A percentile compares a stretch with the other conserved stretches of the same genome.
Conservation (phyloP, 2,797 vertebrate species). For the Manis crassicaudata region DNA sequence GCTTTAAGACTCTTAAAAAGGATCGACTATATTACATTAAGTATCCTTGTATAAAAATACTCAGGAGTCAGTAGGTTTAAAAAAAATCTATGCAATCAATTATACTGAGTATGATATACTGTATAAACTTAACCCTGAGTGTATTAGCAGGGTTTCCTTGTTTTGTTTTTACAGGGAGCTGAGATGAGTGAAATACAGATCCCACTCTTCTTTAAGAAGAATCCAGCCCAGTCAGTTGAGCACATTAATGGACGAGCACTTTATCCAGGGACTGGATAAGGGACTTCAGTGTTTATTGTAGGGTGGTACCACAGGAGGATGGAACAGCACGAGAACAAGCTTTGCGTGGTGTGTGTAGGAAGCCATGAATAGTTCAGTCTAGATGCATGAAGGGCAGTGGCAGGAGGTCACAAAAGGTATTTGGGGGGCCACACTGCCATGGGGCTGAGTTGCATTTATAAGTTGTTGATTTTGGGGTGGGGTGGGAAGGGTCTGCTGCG, state of each 20-base stretch:
- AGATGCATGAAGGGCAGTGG: not conserved
- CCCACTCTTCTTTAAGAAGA: conserved; percentile 1
- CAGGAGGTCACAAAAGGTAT: not conserved
- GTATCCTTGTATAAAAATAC: not conserved
- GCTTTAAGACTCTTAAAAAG: not conserved
- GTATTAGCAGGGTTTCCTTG: not conserved
- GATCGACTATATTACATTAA: no score
- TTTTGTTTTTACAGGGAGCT: not conserved
- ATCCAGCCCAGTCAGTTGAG: not conserved
- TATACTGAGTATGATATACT: not conserved
- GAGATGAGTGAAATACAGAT: not conserved
- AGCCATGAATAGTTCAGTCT: not conserved
- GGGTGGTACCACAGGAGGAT: not conserved
- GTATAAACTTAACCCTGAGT: conserved; percentile 7
- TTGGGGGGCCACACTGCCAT: not conserved
- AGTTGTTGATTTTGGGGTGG: not conserved
- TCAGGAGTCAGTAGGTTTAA: not conserved
- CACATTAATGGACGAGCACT: not conserved
- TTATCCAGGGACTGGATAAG: not conserved
- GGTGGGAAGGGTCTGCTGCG: not conserved
- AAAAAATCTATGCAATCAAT: not conserved
- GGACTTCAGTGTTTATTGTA: not conserved
- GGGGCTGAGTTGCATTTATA: not conserved
- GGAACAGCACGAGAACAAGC: not conserved
- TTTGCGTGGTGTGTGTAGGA: not conserved